Conservation (phyloP, 1,140 invertebrate species). For the Brachionus asplanchnoidis region DNA sequence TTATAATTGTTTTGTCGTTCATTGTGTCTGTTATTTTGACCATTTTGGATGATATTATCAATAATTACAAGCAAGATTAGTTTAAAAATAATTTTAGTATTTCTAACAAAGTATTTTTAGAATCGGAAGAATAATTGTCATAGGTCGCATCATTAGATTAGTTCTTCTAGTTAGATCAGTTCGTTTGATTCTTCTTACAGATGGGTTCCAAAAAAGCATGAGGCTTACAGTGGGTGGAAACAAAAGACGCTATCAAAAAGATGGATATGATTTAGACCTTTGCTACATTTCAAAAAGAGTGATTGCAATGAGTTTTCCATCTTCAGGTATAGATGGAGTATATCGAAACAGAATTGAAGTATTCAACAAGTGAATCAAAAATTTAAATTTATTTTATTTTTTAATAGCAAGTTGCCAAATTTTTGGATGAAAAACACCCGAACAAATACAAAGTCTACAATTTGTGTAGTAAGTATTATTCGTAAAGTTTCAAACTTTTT, state of each 20-base stretch:
- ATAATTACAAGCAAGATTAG: conserved; percentile 16
- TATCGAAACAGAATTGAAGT: conserved; percentile 63
- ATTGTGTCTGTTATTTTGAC: conserved; percentile 27
- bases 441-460: conserved; percentile 64
- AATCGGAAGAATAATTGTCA: conserved; percentile 51
- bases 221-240: conserved; percentile 62
- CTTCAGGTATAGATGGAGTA: conserved; percentile 60
- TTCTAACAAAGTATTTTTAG: background rate
- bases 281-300: conserved; percentile 63
- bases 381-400: conserved; percentile 40
- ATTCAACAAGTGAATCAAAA: conserved; percentile 43
- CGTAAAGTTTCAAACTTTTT: background rate
- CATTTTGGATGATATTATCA: conserved; percentile 26
- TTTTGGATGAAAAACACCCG: conserved; percentile 62
- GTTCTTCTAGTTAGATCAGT: conserved; percentile 56
- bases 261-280: conserved; percentile 63
- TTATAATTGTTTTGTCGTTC: conserved; percentile 39
- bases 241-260: conserved; percentile 61
- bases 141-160: conserved; percentile 58
- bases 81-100: background rate
- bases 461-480: conserved; percentile 59
- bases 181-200: conserved; percentile 56
- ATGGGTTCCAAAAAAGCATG: conserved; percentile 58
- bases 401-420: conserved; percentile 60
- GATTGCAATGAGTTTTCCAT: conserved; percentile 65